These are phyloP conservation scores for Coilia nasus DNA, from an alignment of 2,797 vertebrate genomes.

Conservation along the genomic window DNA sequence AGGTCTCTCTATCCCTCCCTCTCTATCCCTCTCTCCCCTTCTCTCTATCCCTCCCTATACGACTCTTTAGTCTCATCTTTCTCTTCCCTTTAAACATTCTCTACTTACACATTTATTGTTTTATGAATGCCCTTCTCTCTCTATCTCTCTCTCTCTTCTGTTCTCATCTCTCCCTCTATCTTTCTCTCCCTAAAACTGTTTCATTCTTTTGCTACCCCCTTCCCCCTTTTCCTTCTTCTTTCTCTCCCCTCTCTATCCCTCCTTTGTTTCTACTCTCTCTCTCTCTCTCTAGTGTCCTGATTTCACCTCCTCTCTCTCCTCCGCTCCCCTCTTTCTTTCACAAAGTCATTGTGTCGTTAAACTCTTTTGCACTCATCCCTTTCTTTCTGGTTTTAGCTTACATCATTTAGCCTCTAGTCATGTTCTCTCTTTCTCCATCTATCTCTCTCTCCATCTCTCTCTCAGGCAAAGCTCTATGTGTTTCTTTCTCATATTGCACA, in stretches of 20 bases:
- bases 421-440: neutral
- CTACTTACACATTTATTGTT: too few relatives aligned
- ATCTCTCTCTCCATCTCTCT: neutral
- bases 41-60: neutral
- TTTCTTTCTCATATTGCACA: neutral
- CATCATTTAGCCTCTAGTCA: neutral
- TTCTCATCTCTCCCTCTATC: neutral
- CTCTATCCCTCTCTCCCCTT: neutral
- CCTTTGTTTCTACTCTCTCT: neutral
- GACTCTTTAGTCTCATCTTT: too few relatives aligned
- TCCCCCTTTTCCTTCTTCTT: too few relatives aligned
- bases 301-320: neutral
- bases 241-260: neutral
- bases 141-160: neutral
- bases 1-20: neutral
- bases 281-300: neutral
- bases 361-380: conserved; percentile 24
- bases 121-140: neutral
- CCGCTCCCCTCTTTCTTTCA: neutral
- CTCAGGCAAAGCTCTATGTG: neutral
- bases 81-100: too few relatives aligned
- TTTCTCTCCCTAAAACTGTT: neutral
- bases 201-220: neutral
- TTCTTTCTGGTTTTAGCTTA: conserved; percentile 20
- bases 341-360: conserved; percentile 8